Evolutionary conservation across 2,888 invertebrate genomes (phyloP).

Genomic region (Drosophila neonasuta): DNA sequence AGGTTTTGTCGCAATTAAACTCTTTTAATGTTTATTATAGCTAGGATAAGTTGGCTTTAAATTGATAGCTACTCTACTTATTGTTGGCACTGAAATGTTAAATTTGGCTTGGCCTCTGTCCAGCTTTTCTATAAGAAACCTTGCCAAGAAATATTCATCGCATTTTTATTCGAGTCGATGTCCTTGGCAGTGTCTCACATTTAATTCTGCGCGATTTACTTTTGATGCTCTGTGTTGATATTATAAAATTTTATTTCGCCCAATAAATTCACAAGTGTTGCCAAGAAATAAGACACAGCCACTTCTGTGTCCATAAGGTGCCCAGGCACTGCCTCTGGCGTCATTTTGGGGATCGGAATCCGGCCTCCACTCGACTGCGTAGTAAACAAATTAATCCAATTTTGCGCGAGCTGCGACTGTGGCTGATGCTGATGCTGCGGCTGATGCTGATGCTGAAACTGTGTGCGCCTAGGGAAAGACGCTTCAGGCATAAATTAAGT

Average conservation of each 20-base stretch:
- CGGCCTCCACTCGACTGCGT: slow-evolving; percentile 21
- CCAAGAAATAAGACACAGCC: slow-evolving; percentile 9
- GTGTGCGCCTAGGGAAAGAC: slow-evolving; percentile 25
- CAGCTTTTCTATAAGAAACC: neutral
- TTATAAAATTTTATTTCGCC: slow-evolving; percentile 4
- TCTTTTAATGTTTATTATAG: too few relatives aligned
- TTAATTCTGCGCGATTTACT: slow-evolving; percentile 11
- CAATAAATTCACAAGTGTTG: slow-evolving; percentile 27
- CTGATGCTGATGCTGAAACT: neutral
- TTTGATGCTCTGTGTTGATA: slow-evolving; percentile 5
- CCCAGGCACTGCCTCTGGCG: slow-evolving; percentile 16
- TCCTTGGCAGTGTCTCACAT: neutral
- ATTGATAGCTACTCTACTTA: neutral
- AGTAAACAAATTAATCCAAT: slow-evolving; percentile 76
- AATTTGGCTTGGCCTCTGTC: neutral
- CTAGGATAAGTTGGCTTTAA: neutral
- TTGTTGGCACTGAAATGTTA: neutral
- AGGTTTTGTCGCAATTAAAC: too few relatives aligned
- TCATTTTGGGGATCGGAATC: neutral
- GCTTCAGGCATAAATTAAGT: slow-evolving; percentile 71
- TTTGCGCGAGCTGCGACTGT: slow-evolving; percentile 42
- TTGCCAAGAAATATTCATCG: neutral
- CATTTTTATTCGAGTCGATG: neutral
- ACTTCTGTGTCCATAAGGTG: slow-evolving; percentile 28
- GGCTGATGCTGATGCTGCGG: neutral